These are phyloP conservation scores for Actenoides hombroni DNA, from an alignment of 2,113 vertebrate genomes.

Conservation along the genomic window DNA sequence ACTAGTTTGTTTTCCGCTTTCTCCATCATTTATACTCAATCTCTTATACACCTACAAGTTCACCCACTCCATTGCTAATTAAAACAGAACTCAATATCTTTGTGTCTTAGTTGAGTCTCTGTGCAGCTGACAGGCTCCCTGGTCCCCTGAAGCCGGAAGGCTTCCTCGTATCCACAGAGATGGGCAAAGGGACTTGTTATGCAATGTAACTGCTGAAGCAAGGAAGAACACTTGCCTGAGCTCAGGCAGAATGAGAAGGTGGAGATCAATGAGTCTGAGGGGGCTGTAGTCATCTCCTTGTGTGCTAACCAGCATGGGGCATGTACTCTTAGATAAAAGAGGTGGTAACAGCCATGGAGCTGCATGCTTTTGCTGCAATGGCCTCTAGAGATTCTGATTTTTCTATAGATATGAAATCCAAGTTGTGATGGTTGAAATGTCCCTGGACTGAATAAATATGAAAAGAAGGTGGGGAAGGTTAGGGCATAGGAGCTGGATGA, in stretches of 20 bases:
- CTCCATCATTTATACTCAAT: conserved; percentile 41
- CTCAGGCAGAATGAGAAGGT: neutral
- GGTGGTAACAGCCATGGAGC: neutral
- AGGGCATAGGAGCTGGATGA: neutral
- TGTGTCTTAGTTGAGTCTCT: neutral
- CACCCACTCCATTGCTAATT: conserved; percentile 56
- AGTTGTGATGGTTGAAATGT: neutral
- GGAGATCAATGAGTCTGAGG: neutral
- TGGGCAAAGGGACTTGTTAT: neutral
- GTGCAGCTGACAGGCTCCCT: neutral
- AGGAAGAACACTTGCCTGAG: neutral
- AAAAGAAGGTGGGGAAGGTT: neutral
- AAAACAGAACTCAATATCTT: conserved; percentile 42
- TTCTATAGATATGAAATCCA: neutral
- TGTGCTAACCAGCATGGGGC: neutral
- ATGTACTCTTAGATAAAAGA: neutral
- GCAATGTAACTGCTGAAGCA: neutral
- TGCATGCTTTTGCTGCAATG: neutral
- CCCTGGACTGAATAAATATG: neutral
- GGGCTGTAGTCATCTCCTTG: neutral
- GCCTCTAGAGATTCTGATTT: neutral
- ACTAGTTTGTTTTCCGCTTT: conserved; percentile 44
- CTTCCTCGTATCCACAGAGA: neutral
- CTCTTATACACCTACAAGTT: conserved; percentile 39
- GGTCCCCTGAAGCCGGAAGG: neutral